These are phyloP conservation scores for Nyctereutes procyonoides DNA, from an alignment of 2,113 vertebrate species.

Conservation along the genomic window DNA sequence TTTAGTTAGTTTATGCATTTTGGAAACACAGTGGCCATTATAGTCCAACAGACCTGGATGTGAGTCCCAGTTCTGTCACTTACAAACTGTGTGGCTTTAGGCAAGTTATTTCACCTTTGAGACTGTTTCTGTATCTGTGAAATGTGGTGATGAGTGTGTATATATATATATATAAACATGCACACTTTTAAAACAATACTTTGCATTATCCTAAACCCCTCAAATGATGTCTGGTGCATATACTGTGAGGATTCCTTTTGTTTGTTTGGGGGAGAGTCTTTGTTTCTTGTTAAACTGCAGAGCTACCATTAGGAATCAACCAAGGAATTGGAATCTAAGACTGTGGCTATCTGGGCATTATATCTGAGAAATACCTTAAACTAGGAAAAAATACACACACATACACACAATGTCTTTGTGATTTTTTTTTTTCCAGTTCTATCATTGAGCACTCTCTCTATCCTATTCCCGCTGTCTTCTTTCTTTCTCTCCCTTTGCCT, in stretches of 20 bases:
- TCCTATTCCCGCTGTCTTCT: not conserved
- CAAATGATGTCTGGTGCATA: not conserved
- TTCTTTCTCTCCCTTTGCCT: conserved; percentile 42
- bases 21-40: conserved; percentile 18
- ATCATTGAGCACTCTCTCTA: not conserved
- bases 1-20: conserved; percentile 26
- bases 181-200: not conserved
- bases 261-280: not conserved
- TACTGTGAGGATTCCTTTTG: not conserved
- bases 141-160: not conserved
- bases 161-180: not conserved
- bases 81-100: conserved; percentile 2
- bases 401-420: not conserved
- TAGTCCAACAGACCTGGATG: conserved; percentile 56
- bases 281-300: not conserved
- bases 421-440: not conserved
- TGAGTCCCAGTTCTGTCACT: conserved; percentile 61
- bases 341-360: conserved; percentile 3
- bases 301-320: not conserved
- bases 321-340: not conserved
- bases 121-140: conserved; percentile 30
- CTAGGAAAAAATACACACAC: not conserved
- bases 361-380: conserved; percentile 62
- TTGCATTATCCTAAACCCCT: not conserved
- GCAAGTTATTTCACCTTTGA: conserved; percentile 52